A percentile compares a stretch with the other conserved stretches of the same genome.
Evolutionary conservation across 2,888 invertebrate genomes (phyloP).

Genomic region (Agonopterix alstromeriana): DNA sequence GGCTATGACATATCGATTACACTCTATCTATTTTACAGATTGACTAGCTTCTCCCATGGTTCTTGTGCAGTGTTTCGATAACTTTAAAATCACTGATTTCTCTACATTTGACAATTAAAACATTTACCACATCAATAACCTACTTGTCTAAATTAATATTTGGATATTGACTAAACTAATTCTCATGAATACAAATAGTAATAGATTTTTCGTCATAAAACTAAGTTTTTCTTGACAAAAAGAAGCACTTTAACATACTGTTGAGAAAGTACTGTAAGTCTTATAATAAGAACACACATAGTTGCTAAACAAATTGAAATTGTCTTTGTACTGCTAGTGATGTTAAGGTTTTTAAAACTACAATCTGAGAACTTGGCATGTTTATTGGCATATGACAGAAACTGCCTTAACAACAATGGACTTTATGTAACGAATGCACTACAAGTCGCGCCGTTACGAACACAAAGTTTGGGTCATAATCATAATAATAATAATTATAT

Average conservation of each 20-base stretch:
- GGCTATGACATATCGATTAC: conserved; percentile 11
- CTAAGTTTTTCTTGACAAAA: too few species aligned
- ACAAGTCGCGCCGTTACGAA: too few species aligned
- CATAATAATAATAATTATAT: too few species aligned
- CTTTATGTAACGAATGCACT: too few species aligned
- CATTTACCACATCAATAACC: background rate
- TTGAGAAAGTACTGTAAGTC: background rate
- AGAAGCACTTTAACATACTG: too few species aligned
- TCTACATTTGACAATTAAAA: background rate
- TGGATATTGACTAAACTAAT: background rate
- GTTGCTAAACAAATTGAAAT: background rate
- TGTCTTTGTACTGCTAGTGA: background rate
- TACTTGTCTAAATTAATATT: background rate
- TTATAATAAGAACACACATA: conserved; percentile 2
- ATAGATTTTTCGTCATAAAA: too few species aligned
- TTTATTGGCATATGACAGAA: too few species aligned
- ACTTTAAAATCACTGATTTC: background rate
- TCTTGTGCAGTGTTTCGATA: background rate
- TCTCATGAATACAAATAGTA: background rate
- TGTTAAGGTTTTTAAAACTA: too few species aligned
- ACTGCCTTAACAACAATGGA: too few species aligned
- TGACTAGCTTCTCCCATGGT: conserved; percentile 20
- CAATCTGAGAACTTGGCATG: too few species aligned
- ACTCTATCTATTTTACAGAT: conserved; percentile 14
- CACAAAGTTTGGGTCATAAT: too few species aligned